These are phyloP conservation scores for Alcedo quadribrachys DNA, from an alignment of 2,797 vertebrate genomes.

Conservation along the genomic window DNA sequence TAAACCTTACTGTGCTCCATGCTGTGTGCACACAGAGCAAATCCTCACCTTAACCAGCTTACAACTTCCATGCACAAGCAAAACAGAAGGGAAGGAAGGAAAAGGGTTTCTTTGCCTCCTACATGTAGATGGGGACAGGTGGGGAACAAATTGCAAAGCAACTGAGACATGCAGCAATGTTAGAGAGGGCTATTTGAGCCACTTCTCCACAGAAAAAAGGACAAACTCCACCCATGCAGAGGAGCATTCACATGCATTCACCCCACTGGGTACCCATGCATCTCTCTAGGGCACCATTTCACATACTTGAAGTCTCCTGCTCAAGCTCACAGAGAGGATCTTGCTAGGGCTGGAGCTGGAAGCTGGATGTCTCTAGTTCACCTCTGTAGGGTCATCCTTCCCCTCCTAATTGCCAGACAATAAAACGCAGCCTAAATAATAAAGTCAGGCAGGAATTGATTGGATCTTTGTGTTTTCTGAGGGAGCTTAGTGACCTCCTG, in stretches of 20 bases:
- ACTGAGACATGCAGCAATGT: not conserved
- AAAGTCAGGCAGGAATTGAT: not conserved
- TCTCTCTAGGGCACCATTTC: not conserved
- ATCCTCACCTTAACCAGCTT: not conserved
- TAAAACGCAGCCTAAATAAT: not conserved
- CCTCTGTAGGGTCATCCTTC: not conserved
- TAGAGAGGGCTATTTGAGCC: not conserved
- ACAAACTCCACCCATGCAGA: not conserved
- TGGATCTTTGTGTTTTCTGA: not conserved
- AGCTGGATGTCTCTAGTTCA: constrained; percentile 3
- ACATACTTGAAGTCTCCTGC: not conserved
- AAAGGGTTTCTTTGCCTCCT: not conserved
- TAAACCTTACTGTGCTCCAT: not conserved
- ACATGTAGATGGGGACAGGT: not conserved
- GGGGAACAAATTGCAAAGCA: not conserved
- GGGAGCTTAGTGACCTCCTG: not conserved
- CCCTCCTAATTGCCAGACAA: constrained; percentile 5
- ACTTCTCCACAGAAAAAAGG: not conserved
- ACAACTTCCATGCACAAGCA: not conserved
- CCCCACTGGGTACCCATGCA: not conserved
- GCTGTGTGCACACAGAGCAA: not conserved
- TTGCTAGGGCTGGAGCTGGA: not conserved
- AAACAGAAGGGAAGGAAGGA: not conserved
- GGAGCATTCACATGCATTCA: not conserved
- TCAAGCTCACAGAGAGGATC: not conserved